Conservation (phyloP, 2,797 vertebrate species). For the Gymnoscopelus microlampas region DNA sequence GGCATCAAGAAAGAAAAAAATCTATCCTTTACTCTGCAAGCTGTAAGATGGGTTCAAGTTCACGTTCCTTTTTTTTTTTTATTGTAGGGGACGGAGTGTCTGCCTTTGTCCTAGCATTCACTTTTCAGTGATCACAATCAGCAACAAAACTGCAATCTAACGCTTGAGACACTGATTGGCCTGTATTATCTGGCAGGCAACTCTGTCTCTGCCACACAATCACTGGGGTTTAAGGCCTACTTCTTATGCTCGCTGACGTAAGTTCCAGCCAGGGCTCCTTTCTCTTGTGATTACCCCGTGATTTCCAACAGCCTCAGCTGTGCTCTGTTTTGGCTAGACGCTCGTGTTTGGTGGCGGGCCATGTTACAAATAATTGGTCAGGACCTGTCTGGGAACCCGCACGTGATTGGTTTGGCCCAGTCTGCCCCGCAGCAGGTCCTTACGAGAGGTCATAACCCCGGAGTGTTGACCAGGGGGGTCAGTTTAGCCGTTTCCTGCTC, state of each 20-base stretch:
- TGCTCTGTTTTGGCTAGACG: conserved; percentile 73
- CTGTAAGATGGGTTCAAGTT: too few species aligned
- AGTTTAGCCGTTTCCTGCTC: conserved; percentile 23
- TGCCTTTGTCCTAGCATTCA: too few species aligned
- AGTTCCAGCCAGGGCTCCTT: conserved; percentile 43
- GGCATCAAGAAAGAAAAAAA: too few species aligned
- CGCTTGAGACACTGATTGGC: conserved; percentile 34
- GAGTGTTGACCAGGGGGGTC: not conserved
- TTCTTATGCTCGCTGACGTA: conserved; percentile 48
- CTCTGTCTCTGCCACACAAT: conserved; percentile 40
- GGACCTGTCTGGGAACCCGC: conserved; percentile 52
- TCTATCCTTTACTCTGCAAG: too few species aligned
- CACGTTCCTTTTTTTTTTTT: too few species aligned
- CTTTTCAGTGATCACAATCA: too few species aligned
- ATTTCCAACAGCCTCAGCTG: conserved; percentile 74
- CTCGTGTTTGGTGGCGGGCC: conserved; percentile 54
- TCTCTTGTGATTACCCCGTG: conserved; percentile 74
- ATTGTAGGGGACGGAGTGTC: too few species aligned
- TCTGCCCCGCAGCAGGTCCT: conserved; percentile 37
- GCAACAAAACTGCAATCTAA: conserved; percentile 44
- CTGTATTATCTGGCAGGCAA: conserved; percentile 21
- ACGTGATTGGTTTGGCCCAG: conserved; percentile 57
- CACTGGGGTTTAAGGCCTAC: conserved; percentile 40
- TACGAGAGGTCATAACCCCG: too few species aligned
- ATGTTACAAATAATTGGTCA: conserved; percentile 62